Evolutionary conservation across 37 sponge, comb jelly and placozoan species (phyloP).

Genomic region (Axinella damicornis): DNA sequence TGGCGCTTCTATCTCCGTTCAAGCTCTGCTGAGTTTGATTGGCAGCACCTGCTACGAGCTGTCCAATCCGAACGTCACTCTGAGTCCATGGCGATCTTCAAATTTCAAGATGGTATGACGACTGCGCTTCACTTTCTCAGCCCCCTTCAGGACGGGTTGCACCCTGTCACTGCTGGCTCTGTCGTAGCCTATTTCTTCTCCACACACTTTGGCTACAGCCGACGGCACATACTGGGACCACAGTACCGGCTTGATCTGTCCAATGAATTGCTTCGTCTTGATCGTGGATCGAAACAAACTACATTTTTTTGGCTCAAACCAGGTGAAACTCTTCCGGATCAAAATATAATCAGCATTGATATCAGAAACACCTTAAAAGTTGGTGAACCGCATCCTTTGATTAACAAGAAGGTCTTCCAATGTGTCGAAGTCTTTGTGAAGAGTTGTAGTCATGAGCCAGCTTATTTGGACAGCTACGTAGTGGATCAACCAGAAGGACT

Average conservation of each 20-base stretch:
- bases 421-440: constrained; percentile 76
- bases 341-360: constrained; percentile 75
- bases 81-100: constrained; percentile 57
- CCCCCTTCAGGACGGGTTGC: constrained; percentile 27
- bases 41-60: constrained; percentile 59
- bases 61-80: constrained; percentile 27
- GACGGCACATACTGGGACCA: constrained; percentile 38
- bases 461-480: constrained; percentile 55
- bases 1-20: constrained; percentile 68
- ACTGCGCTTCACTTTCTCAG: constrained; percentile 58
- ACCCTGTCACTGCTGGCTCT: constrained; percentile 33
- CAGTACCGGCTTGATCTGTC: constrained; percentile 50
- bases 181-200: constrained; percentile 71
- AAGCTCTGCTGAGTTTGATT: constrained; percentile 29
- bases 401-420: constrained; percentile 55
- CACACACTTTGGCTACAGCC: constrained; percentile 43
- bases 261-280: constrained; percentile 58
- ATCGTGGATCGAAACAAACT: constrained; percentile 42
- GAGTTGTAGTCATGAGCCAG: constrained; percentile 9
- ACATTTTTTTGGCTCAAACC: neutral
- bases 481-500: constrained; percentile 26
- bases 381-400: constrained; percentile 45
- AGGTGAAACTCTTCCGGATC: constrained; percentile 2
- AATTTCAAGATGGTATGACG: constrained; percentile 49
- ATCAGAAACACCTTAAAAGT: constrained; percentile 38